Percentiles rank a stretch among this genome's conserved stretches.
phyloP scores from a whole-genome alignment of 2,888 invertebrate species.

The Scrobipalpa atriplicella region DNA sequence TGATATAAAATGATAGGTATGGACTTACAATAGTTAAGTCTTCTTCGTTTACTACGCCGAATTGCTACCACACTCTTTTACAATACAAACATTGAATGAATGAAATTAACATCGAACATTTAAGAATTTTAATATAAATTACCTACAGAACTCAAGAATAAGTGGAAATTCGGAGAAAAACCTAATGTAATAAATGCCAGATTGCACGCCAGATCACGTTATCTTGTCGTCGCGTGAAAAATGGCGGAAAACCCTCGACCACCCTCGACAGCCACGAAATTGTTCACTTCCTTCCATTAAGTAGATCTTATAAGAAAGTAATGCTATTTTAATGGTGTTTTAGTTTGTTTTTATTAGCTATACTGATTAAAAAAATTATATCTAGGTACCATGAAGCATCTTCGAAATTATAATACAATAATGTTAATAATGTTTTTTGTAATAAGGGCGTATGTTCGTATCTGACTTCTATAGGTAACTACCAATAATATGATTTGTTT shows the following conservation, averaged over 20 bases:
- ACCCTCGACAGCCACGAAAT: neutral
- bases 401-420: too few species aligned
- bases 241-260: neutral
- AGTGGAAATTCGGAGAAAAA: neutral
- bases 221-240: slow-evolving; percentile 14
- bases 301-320: neutral
- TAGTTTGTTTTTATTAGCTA: neutral
- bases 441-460: too few species aligned
- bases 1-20: too few species aligned
- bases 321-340: neutral
- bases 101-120: neutral
- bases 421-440: too few species aligned
- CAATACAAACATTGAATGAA: neutral
- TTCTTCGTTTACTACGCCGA: too few species aligned
- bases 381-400: too few species aligned
- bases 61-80: too few species aligned
- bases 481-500: too few species aligned
- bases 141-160: neutral
- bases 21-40: too few species aligned
- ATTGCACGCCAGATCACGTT: slow-evolving; percentile 4
- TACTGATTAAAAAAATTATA: too few species aligned
- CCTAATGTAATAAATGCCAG: slow-evolving; percentile 10
- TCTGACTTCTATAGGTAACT: too few species aligned
- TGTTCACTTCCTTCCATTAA: neutral
- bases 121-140: neutral